phyloP scores from a whole-genome alignment of 2,113 vertebrate species.

The Chionomys nivalis region DNA sequence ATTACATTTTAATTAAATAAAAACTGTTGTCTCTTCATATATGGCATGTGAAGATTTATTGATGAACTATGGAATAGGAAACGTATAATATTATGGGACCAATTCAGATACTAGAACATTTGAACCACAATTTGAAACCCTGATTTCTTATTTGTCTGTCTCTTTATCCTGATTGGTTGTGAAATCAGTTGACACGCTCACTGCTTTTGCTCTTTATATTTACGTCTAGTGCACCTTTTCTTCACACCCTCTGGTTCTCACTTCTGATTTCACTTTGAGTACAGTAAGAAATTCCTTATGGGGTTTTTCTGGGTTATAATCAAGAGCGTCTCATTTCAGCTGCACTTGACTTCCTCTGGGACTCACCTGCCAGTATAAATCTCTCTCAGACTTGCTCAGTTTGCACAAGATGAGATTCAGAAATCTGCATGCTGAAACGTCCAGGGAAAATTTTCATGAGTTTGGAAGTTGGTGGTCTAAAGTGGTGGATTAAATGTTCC shows the following conservation, averaged over 20 bases:
- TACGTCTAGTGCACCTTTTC: not conserved
- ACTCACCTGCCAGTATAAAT: not conserved
- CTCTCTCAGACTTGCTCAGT: not conserved
- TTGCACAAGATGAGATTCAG: not conserved
- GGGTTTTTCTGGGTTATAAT: not conserved
- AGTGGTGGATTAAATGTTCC: not conserved
- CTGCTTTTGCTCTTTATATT: rapidly evolving
- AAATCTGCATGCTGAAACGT: not conserved
- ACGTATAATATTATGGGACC: too few relatives aligned
- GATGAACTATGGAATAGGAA: not conserved
- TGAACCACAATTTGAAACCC: not conserved
- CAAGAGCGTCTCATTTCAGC: not conserved
- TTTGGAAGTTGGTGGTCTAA: not conserved
- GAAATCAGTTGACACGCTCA: not conserved
- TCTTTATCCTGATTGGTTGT: not conserved
- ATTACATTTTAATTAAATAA: not conserved
- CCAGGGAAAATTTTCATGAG: not conserved
- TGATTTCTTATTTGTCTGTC: too few relatives aligned
- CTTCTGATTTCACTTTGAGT: not conserved
- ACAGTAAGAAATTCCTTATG: not conserved
- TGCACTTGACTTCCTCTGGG: not conserved
- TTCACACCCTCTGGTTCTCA: not conserved
- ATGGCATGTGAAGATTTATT: not conserved
- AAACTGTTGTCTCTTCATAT: not conserved
- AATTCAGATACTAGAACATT: not conserved